Conservation (phyloP, 1,140 invertebrate genomes). For the Drosophila arawakana region DNA sequence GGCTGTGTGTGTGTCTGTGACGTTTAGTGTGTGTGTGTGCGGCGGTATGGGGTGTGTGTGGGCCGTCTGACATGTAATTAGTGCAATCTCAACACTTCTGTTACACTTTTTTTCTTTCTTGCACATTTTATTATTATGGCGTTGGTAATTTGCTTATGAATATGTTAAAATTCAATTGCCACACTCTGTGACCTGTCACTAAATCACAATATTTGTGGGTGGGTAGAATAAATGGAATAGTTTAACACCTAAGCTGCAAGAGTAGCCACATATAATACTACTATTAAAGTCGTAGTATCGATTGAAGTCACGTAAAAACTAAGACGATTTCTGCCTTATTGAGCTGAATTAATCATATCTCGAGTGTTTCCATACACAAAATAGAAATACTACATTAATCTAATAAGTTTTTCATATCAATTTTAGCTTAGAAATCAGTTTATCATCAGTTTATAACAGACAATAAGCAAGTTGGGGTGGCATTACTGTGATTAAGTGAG, state of each 20-base stretch:
- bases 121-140: conserved; percentile 25
- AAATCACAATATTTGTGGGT: conserved; percentile 43
- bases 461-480: background rate
- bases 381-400: conserved; percentile 11
- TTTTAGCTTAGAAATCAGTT: background rate
- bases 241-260: background rate
- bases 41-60: conserved; percentile 26
- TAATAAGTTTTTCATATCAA: background rate
- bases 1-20: conserved; percentile 47
- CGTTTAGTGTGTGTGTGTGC: conserved; percentile 4
- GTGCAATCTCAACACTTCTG: conserved; percentile 80
- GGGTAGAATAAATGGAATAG: conserved; percentile 16
- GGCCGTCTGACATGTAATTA: conserved; percentile 75
- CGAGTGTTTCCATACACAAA: background rate
- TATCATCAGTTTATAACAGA: conserved; percentile 28
- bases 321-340: too few species aligned
- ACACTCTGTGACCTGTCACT: conserved; percentile 46
- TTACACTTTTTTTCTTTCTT: conserved; percentile 52
- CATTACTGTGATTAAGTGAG: conserved; percentile 59
- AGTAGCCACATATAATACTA: background rate
- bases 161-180: conserved; percentile 77
- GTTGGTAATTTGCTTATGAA: conserved; percentile 68
- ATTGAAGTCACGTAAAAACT: too few species aligned
- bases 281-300: too few species aligned
- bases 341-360: too few species aligned